Evolutionary conservation across 2,113 vertebrate genomes (phyloP).

Genomic region (Agapornis roseicollis): DNA sequence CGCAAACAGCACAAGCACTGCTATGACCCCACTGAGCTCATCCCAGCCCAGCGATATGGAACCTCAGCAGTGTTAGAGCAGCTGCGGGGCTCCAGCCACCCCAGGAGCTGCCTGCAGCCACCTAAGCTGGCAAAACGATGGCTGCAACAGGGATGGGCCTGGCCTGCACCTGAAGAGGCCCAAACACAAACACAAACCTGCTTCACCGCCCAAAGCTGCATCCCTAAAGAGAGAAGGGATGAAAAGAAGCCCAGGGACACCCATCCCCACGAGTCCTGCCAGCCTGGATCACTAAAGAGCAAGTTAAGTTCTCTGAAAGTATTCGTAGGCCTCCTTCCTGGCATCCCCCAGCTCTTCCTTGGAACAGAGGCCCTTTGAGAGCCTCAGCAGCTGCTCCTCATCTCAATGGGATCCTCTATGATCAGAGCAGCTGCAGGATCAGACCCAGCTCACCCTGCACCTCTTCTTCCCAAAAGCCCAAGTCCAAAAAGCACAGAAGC

Average conservation of each 20-base stretch:
- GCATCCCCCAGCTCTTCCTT: not conserved
- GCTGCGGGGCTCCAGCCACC: not conserved
- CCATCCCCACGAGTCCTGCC: not conserved
- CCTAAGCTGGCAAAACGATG: rapidly evolving
- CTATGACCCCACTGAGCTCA: not conserved
- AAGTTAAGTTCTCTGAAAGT: not conserved
- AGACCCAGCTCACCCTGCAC: not conserved
- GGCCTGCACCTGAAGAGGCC: not conserved
- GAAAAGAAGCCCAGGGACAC: not conserved
- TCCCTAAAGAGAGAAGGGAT: not conserved
- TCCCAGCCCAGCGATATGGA: not conserved
- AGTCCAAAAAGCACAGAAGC: not conserved
- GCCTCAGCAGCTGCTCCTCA: slow-evolving; percentile 35
- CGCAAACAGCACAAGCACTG: not conserved
- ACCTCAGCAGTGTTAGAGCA: not conserved
- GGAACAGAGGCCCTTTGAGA: slow-evolving; percentile 36
- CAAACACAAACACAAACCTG: not conserved
- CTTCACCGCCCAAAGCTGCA: not conserved
- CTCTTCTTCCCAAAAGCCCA: not conserved
- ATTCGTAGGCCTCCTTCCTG: not conserved
- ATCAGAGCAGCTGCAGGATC: slow-evolving; percentile 29
- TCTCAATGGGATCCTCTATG: slow-evolving; percentile 25
- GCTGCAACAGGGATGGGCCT: not conserved
- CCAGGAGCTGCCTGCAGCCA: not conserved
- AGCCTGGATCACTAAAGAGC: not conserved